Percentiles rank a stretch among this genome's conserved stretches.
phyloP scores from a whole-genome alignment of 2,888 invertebrate species.

The Mesorhabditis spiculigera region DNA sequence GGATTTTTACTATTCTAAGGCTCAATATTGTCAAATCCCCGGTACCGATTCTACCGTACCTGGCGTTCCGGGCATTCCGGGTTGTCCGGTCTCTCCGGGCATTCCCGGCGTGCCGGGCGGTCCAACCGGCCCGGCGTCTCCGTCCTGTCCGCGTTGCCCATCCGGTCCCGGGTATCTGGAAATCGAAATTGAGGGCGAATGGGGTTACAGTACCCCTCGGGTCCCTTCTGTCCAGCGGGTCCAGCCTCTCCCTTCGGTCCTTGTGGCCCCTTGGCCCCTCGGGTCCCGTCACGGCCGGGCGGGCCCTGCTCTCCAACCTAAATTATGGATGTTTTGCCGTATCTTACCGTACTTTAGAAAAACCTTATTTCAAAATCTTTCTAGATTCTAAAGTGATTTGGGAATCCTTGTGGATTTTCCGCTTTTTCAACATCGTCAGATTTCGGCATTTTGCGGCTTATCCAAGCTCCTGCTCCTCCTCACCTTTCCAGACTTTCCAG shows the following conservation, averaged over 20 bases:
- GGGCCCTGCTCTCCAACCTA: constrained; percentile 13
- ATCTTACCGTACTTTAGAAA: too few relatives aligned
- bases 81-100: constrained; percentile 40
- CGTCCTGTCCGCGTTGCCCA: constrained; percentile 38
- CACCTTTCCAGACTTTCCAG: constrained; percentile 43
- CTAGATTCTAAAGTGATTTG: too few relatives aligned
- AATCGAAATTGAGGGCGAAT: neutral
- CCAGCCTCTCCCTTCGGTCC: constrained; percentile 46
- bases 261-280: constrained; percentile 43
- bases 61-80: constrained; percentile 42
- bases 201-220: constrained; percentile 20
- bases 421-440: neutral
- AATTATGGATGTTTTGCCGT: neutral
- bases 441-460: neutral
- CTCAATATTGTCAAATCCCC: too few relatives aligned
- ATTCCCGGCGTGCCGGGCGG: constrained; percentile 42
- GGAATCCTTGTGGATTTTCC: neutral
- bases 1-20: neutral
- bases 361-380: too few relatives aligned
- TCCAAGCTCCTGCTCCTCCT: constrained; percentile 19
- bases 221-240: constrained; percentile 45
- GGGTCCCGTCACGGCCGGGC: constrained; percentile 20
- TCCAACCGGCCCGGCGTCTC: constrained; percentile 41
- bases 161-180: constrained; percentile 38
- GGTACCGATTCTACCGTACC: neutral